A percentile compares a stretch with the other conserved stretches of the same genome.
Conservation (phyloP, 2,888 invertebrate genomes). For the Apoderus coryli region DNA sequence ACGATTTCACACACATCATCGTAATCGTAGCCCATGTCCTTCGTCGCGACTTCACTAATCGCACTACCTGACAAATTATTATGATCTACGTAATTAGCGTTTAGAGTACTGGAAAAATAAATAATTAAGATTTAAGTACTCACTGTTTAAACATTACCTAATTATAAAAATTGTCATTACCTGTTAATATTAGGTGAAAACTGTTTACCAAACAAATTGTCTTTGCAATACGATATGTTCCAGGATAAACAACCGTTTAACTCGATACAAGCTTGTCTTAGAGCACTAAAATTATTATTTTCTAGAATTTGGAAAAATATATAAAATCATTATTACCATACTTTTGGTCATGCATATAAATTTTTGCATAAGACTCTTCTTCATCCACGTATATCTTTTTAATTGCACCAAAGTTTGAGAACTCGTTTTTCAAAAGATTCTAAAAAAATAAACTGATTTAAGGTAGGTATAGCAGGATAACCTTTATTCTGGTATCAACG, state of each 20-base stretch:
- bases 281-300: slow-evolving; percentile 4
- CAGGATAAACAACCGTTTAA: slow-evolving; percentile 7
- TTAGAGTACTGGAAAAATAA: too few relatives aligned
- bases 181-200: too few relatives aligned
- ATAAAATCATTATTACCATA: slow-evolving; percentile 12
- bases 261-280: background rate
- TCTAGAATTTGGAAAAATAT: background rate
- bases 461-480: too few relatives aligned
- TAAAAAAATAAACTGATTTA: slow-evolving; percentile 13
- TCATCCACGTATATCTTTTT: slow-evolving; percentile 17
- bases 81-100: too few relatives aligned
- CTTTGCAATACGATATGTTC: background rate
- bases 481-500: too few relatives aligned
- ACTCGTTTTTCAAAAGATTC: slow-evolving; percentile 13
- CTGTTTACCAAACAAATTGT: too few relatives aligned
- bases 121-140: too few relatives aligned
- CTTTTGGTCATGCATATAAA: slow-evolving; percentile 17
- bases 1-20: slow-evolving; percentile 13
- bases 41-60: too few relatives aligned
- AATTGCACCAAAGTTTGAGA: slow-evolving; percentile 18
- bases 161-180: too few relatives aligned
- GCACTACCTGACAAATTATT: too few relatives aligned
- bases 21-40: background rate
- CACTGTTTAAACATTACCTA: too few relatives aligned
- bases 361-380: slow-evolving; percentile 14